Percentiles rank a stretch among this genome's conserved stretches.
These are phyloP conservation scores for Apis cerana DNA, from an alignment of 1,140 invertebrate genomes.

Conservation along the genomic window DNA sequence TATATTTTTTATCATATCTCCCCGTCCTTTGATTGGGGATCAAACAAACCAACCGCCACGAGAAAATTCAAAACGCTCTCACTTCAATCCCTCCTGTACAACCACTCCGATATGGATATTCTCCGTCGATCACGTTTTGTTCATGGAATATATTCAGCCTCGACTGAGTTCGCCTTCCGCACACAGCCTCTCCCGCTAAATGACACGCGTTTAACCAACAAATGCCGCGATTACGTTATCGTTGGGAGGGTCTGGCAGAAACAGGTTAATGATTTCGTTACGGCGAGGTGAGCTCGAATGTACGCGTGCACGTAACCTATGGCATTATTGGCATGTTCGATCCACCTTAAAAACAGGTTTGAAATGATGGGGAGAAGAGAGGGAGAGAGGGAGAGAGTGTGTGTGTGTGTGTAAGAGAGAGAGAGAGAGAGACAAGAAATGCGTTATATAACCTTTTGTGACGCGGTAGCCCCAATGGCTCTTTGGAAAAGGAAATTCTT, in stretches of 20 bases:
- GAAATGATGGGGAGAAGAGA: conserved; percentile 14
- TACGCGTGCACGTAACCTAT: conserved; percentile 24
- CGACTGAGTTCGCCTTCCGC: conserved; percentile 37
- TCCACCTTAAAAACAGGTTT: conserved; percentile 56
- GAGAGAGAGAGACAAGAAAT: conserved; percentile 29
- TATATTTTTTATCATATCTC: conserved; percentile 39
- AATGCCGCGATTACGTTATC: conserved; percentile 50
- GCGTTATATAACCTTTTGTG: conserved; percentile 53
- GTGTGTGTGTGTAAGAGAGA: no score
- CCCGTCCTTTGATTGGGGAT: neutral
- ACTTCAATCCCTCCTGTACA: neutral
- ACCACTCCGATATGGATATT: neutral
- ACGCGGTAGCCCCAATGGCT: conserved; percentile 8
- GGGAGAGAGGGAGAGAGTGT: neutral
- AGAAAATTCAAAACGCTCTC: neutral
- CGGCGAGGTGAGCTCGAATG: conserved; percentile 57
- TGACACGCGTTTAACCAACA: conserved; percentile 25
- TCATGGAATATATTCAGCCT: neutral
- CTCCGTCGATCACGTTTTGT: neutral
- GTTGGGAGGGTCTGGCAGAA: conserved; percentile 36
- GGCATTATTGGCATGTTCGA: conserved; percentile 44
- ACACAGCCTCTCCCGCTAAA: conserved; percentile 24
- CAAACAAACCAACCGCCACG: neutral
- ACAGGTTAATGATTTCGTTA: conserved; percentile 58
- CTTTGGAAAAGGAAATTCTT: conserved; percentile 55